Evolutionary conservation across 1,140 invertebrate species (phyloP), one percentile per base, ranked within the genome.

Genomic region (Acromyrmex echinatior): DNA sequence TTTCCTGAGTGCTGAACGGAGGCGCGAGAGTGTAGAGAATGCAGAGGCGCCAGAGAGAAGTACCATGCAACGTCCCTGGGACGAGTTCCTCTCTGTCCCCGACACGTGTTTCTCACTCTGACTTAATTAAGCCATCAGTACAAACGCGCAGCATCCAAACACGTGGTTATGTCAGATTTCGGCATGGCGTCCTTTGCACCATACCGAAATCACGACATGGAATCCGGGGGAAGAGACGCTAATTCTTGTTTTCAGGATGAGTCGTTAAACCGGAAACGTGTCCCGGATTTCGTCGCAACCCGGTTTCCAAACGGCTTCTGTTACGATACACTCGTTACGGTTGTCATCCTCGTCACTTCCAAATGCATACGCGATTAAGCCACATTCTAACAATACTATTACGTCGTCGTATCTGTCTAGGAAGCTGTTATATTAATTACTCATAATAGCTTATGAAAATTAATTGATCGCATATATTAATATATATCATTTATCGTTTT

Each of bases 51-150:
- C 21, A 70, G 60, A 70, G 74, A 86, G 39, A 87, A 68, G 66
- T 84, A 70, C 85, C 88, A 74, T 79, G 73, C 88, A 82, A 89
- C 88, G 76, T 76, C 85, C 88, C 88, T 84, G 79, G 86, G 58
- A 90, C 62, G 65, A 86, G 70, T 62, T 87, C 86, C 88, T 90
- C 88, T 90, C 79, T 86, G 84, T 74, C 56, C 53, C 51, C 74
- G 49, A 62, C 74, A 86, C 62, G 49, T 79, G 82, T 56, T 79
- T 86, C 82, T 86, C 82, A 66, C 82, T 86, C 71, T 51, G 87
- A 88, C 90, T 91, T 91, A 91, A 91, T 91, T 91, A 91, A 91
- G 89, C 87, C 90, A 88, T 90, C 89, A 90, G 89, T 90, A 90
- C 90, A 88, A 91, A 89, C 90, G 87, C 77, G 86, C 73, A 86